These are phyloP conservation scores for Orchestes rusci DNA, from an alignment of 2,888 invertebrate genomes.

Conservation along the genomic window DNA sequence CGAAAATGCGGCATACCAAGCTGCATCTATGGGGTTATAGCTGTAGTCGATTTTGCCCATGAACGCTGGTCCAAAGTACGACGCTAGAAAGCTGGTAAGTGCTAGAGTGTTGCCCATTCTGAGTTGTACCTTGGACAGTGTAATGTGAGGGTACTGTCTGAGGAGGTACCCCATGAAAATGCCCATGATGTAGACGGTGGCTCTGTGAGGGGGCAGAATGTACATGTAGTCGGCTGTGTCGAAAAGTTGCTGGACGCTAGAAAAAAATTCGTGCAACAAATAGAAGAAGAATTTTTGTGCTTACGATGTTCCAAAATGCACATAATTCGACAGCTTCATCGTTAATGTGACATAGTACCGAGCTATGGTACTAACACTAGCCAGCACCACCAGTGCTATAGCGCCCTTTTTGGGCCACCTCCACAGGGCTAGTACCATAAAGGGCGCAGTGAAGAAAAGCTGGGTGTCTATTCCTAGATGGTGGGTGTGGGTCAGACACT, in stretches of 20 bases:
- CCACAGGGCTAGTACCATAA: constrained; percentile 53
- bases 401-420: constrained; percentile 54
- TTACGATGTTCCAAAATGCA: constrained; percentile 64
- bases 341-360: constrained; percentile 56
- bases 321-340: constrained; percentile 55
- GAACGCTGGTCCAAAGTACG: constrained; percentile 55
- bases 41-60: constrained; percentile 57
- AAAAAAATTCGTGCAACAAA: constrained; percentile 30
- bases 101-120: constrained; percentile 52
- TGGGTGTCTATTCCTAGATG: constrained; percentile 66
- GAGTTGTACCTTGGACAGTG: constrained; percentile 45
- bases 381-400: constrained; percentile 44
- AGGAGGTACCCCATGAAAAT: constrained; percentile 55
- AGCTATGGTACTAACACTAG: constrained; percentile 51
- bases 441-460: constrained; percentile 55
- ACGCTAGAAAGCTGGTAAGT: constrained; percentile 46
- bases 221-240: constrained; percentile 64
- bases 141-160: constrained; percentile 43
- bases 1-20: constrained; percentile 61
- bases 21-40: constrained; percentile 57
- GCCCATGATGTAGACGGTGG: constrained; percentile 63
- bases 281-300: constrained; percentile 28
- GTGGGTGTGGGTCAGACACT: constrained; percentile 66
- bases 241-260: constrained; percentile 56
- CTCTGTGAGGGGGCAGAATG: constrained; percentile 57